Conservation (phyloP, 1,140 invertebrate species). For the Phymastichus coffea region DNA sequence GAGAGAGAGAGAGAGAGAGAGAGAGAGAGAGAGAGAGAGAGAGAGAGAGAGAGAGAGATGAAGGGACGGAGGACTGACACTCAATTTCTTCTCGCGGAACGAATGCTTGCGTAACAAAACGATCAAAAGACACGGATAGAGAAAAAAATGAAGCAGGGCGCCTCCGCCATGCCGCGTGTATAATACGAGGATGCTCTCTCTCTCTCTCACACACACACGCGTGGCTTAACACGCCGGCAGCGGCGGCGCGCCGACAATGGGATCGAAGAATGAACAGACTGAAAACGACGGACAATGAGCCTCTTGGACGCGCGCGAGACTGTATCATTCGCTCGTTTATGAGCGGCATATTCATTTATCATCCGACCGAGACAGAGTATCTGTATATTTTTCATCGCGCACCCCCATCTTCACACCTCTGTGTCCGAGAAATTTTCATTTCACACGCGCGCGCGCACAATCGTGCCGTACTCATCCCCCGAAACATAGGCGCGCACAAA, state of each 20-base stretch:
- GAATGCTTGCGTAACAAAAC: constrained; percentile 30
- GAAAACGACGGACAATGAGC: constrained; percentile 48
- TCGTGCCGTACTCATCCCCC: no score
- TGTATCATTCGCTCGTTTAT: constrained; percentile 54
- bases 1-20: no score
- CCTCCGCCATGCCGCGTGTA: no score
- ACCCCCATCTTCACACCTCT: constrained; percentile 3
- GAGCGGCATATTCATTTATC: constrained; percentile 50
- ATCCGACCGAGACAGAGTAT: constrained; percentile 33
- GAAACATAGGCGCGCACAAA: no score
- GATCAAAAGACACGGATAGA: not conserved
- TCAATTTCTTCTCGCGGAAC: not conserved
- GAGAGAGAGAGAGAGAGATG: no score
- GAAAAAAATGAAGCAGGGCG: not conserved
- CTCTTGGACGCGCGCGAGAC: no score
- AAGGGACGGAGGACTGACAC: no score
- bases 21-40: no score
- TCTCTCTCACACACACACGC: constrained; percentile 10
- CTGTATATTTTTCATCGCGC: constrained; percentile 47
- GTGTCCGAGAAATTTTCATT: constrained; percentile 19
- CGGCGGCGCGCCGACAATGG: constrained; percentile 32
- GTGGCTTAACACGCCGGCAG: constrained; percentile 8
- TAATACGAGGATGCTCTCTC: no score
- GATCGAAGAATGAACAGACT: no score
- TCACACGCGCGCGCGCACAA: no score